Conservation (phyloP, 1,140 invertebrate species). For the Drosophila erecta region DNA sequence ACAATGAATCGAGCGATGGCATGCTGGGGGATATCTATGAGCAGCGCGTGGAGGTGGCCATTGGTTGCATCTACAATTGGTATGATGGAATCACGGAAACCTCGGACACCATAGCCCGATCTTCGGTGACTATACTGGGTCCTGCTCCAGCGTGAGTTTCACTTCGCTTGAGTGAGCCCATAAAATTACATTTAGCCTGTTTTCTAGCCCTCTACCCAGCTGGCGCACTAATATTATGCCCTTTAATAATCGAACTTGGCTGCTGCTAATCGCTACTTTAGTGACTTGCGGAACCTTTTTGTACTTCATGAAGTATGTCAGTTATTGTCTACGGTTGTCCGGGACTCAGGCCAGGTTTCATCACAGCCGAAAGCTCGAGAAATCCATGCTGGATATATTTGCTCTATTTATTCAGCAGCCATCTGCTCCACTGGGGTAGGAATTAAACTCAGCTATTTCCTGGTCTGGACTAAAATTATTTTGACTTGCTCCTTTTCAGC, state of each 20-base stretch:
- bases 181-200: background rate
- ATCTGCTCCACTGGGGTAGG: conserved; percentile 43
- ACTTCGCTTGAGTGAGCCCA: accelerated
- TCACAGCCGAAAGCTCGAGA: conserved; percentile 49
- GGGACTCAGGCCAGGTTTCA: background rate
- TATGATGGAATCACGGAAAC: conserved; percentile 75
- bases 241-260: conserved; percentile 61
- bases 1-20: conserved; percentile 69
- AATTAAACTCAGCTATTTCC: background rate
- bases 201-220: conserved; percentile 48
- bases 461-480: background rate
- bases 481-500: background rate
- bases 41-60: conserved; percentile 76
- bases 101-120: conserved; percentile 71
- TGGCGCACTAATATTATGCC: conserved; percentile 75
- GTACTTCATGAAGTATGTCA: conserved; percentile 52
- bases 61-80: conserved; percentile 83
- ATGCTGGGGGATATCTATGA: conserved; percentile 71
- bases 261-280: conserved; percentile 58
- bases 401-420: conserved; percentile 81
- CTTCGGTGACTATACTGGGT: conserved; percentile 72
- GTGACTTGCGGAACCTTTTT: conserved; percentile 49
- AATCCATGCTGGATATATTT: conserved; percentile 70
- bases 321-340: background rate
- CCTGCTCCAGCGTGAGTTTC: conserved; percentile 67